Conservation (phyloP, 2,113 vertebrate species). For the Odontesthes bonariensis region DNA sequence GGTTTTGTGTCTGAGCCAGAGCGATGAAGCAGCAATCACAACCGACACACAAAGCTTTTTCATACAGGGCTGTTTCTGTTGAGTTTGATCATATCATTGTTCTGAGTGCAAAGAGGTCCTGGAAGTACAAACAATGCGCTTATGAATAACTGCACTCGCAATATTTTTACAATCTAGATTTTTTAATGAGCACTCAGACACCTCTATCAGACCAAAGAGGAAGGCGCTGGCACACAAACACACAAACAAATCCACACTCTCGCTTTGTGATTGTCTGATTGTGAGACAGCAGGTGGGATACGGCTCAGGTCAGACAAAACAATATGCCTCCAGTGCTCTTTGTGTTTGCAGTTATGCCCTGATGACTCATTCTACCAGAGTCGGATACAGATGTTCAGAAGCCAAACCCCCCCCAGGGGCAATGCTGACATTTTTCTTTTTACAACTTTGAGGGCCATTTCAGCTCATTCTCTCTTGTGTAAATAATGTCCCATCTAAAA, state of each 20-base stretch:
- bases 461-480: neutral
- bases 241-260: neutral
- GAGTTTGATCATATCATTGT: neutral
- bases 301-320: slow-evolving; percentile 48
- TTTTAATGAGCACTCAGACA: neutral
- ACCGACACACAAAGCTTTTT: slow-evolving; percentile 26
- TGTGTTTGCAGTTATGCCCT: slow-evolving; percentile 19
- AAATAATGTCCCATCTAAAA: too few species aligned
- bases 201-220: neutral
- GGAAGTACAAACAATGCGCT: neutral
- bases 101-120: neutral
- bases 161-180: neutral
- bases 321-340: slow-evolving; percentile 20
- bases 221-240: slow-evolving; percentile 2
- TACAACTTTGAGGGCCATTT: neutral
- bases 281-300: slow-evolving; percentile 40
- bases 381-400: slow-evolving; percentile 50
- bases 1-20: slow-evolving; percentile 31
- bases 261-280: slow-evolving; percentile 49
- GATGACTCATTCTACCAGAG: slow-evolving; percentile 41
- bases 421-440: neutral
- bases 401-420: slow-evolving; percentile 17
- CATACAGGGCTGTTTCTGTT: neutral
- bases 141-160: neutral
- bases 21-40: slow-evolving; percentile 38